Base-by-base conservation (phyloP, 2,888 invertebrate species). In the Cryptocephalus primarius region DNA sequence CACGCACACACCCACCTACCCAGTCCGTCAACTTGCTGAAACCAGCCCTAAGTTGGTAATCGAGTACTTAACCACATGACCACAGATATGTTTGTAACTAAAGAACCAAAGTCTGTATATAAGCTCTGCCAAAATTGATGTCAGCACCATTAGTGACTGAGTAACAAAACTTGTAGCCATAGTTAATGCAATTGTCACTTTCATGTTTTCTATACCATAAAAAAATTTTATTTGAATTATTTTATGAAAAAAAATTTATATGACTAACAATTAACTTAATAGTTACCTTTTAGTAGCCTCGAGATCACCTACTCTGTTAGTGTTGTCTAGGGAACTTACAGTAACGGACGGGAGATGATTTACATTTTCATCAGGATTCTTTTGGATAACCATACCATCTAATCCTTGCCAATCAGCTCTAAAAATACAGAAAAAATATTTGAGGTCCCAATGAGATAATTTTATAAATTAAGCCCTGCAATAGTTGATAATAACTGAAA, bases 331-430 rank as follows among this genome's bases (percentile, higher is more conserved):
- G 49, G 59, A 55, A 58, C 57, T 60, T 46, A 60, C 56, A 55
- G 60, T 60, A 53, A 64, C 62, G 46, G 66, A 62, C 36, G 70
- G 69, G 56, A 71, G 67, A 56, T 72, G 70, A 60, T 75, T 73
- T 52, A 75, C 69, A 60, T 75, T 73, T 60, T 78, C 78, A 60
- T 83, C 83, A 41, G 81, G 79, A 70, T 82, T 81, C 66, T 80
- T 82, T 60, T 82, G 74, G 60, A 80, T 83, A 52, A 83, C 83
- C 79, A 82, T 80, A 65, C 83, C 83, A 65, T 80, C 78, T 61
- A 83, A 74, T 49, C 83, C 83, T 67, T 79, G 72, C 68, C 82
- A 76, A 66, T 83, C 83, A 75, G 80, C 80, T 75, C 83, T 81
- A 64, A 52, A 45, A 44, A 53, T 43, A 49, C 46, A 56, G 47